Conservation (phyloP, 2,888 invertebrate species). For the Hyalella azteca region DNA sequence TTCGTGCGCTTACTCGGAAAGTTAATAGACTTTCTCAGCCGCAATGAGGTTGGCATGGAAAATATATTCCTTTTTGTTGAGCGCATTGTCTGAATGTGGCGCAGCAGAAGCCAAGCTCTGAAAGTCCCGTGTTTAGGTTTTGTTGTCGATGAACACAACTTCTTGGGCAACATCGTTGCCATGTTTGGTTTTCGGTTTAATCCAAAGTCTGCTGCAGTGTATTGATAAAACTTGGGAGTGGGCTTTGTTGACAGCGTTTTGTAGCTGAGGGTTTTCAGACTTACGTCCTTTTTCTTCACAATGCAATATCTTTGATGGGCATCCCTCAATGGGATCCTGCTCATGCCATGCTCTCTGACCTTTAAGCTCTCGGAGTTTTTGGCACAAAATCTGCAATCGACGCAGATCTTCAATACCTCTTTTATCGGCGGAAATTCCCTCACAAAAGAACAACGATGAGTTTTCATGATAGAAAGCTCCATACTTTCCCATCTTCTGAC, state of each 20-base stretch:
- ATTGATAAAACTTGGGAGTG: not conserved
- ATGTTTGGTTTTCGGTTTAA: not conserved
- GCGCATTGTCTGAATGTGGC: not conserved
- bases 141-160: not conserved
- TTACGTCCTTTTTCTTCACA: not conserved
- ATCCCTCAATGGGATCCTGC: not conserved
- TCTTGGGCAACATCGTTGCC: not conserved
- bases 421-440: not conserved
- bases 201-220: constrained; percentile 12
- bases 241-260: not conserved
- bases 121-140: not conserved
- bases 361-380: not conserved
- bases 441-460: not conserved
- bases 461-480: not conserved
- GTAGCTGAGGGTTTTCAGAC: not conserved
- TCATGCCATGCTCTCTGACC: not conserved
- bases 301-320: not conserved
- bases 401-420: not conserved
- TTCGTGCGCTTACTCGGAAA: not conserved
- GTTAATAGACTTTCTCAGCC: constrained; percentile 10
- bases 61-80: not conserved
- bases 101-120: not conserved
- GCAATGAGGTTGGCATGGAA: not conserved
- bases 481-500: not conserved
- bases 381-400: not conserved